Evolutionary conservation across 2,797 vertebrate species (phyloP).

Genomic region (Darevskia nairensis): DNA sequence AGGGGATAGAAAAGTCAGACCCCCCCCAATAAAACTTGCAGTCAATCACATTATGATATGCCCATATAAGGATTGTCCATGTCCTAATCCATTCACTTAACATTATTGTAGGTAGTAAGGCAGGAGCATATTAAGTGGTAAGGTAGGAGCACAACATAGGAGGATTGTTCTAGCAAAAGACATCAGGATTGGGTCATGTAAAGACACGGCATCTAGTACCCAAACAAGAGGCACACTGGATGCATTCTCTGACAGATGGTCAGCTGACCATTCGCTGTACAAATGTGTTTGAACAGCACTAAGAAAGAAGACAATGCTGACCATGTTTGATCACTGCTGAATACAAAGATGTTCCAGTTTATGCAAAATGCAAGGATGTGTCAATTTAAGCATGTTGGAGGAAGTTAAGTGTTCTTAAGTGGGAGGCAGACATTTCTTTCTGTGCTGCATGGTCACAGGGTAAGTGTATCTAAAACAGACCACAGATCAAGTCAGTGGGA

Average conservation of each 20-base stretch:
- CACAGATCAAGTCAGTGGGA: neutral
- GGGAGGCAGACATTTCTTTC: neutral
- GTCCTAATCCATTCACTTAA: slow-evolving; percentile 58
- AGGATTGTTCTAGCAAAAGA: neutral
- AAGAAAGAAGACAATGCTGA: neutral
- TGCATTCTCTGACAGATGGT: neutral
- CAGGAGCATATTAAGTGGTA: neutral
- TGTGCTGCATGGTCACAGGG: neutral
- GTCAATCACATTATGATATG: slow-evolving; percentile 68
- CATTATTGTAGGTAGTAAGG: slow-evolving; percentile 52
- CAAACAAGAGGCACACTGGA: neutral
- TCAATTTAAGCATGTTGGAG: neutral
- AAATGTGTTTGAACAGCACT: neutral
- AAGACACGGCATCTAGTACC: neutral
- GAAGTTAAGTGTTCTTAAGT: neutral
- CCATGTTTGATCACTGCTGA: neutral
- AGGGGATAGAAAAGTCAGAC: slow-evolving; percentile 46
- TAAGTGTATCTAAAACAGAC: neutral
- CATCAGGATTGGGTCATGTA: neutral
- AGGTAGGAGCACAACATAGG: no score
- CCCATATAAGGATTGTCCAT: slow-evolving; percentile 61
- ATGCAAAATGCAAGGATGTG: neutral
- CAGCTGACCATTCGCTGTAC: neutral
- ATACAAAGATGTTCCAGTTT: neutral
- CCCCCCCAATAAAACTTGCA: slow-evolving; percentile 49